Conservation (phyloP, 1,140 invertebrate genomes). For the Drosophila burlai region DNA sequence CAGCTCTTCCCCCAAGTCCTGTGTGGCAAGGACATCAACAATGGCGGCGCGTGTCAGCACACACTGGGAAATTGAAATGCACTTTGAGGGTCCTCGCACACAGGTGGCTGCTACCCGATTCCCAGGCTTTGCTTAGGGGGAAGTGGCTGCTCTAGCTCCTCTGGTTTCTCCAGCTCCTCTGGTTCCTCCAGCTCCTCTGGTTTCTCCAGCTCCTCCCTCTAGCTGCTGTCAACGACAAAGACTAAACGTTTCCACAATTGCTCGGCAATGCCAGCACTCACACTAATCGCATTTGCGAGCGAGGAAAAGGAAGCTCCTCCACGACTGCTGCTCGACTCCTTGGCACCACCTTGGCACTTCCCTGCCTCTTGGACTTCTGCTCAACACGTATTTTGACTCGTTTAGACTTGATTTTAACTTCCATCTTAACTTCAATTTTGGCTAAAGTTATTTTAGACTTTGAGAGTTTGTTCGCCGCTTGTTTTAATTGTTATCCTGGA, state of each 20-base stretch:
- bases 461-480: background rate
- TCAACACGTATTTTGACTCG: background rate
- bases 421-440: too few relatives aligned
- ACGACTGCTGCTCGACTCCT: background rate
- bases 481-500: background rate
- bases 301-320: background rate
- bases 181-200: background rate
- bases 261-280: slow-evolving; percentile 19
- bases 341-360: background rate
- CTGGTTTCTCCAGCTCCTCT: background rate
- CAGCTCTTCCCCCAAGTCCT: background rate
- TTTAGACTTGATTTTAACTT: background rate
- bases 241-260: slow-evolving; percentile 43
- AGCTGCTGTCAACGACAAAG: slow-evolving; percentile 7
- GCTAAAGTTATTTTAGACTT: background rate
- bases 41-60: slow-evolving; percentile 17
- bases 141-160: background rate
- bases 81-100: slow-evolving; percentile 24
- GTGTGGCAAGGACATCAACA: slow-evolving; percentile 8
- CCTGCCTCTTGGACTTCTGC: too few relatives aligned
- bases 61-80: slow-evolving; percentile 66
- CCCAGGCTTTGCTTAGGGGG: background rate
- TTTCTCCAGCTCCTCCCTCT: too few relatives aligned
- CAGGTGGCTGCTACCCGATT: background rate
- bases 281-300: slow-evolving; percentile 53